Conservation (phyloP, 2,888 invertebrate genomes). For the Lasioglossum villosulum region DNA sequence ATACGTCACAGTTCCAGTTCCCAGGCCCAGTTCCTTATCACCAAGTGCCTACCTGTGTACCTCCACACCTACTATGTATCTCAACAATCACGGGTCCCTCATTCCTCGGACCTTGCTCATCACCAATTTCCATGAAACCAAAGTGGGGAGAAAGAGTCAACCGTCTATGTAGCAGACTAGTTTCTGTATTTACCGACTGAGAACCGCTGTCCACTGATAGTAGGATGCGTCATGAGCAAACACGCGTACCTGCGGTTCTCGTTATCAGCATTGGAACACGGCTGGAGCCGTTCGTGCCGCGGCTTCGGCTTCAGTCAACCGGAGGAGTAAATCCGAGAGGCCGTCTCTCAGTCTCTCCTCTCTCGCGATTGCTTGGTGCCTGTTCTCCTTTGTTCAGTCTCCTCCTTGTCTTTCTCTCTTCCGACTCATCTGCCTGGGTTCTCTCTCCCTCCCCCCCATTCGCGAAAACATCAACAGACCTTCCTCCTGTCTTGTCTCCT, state of each 20-base stretch:
- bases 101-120: not conserved
- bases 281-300: not conserved
- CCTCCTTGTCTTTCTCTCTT: not conserved
- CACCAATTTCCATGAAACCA: not conserved
- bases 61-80: not conserved
- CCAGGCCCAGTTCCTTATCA: not conserved
- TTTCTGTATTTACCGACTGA: conserved; percentile 16
- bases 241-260: conserved; percentile 72
- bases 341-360: conserved; percentile 45
- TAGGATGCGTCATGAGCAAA: conserved; percentile 68
- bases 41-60: not conserved
- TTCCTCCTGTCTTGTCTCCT: too few relatives aligned
- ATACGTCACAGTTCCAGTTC: not conserved
- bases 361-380: conserved; percentile 31
- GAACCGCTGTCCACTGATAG: conserved; percentile 56
- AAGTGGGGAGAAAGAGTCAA: not conserved
- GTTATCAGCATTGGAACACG: conserved; percentile 69
- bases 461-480: not conserved
- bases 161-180: not conserved
- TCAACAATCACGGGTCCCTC: not conserved
- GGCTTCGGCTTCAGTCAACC: not conserved
- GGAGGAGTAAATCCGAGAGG: conserved; percentile 20
- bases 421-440: not conserved
- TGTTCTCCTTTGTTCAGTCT: conserved; percentile 48
- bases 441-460: not conserved